Percentiles rank a stretch among this genome's conserved stretches.
Evolutionary conservation across 2,797 vertebrate species (phyloP).

Genomic region (Carapus acus): DNA sequence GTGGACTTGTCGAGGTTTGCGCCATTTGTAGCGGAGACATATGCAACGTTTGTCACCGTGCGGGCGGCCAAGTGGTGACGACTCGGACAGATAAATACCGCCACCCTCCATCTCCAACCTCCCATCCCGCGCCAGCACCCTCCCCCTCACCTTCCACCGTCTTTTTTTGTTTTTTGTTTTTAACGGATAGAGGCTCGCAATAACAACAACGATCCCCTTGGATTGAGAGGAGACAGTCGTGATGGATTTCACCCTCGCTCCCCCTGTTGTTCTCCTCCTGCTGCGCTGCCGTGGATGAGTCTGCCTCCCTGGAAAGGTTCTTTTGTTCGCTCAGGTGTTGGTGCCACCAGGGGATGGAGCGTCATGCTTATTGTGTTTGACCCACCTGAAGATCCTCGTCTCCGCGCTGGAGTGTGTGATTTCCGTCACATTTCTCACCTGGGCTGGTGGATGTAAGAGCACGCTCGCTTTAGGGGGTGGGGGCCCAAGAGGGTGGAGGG

Average conservation of each 20-base stretch:
- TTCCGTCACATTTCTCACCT: slow-evolving; percentile 22
- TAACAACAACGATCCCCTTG: slow-evolving; percentile 32
- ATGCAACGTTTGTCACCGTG: slow-evolving; percentile 14
- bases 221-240: slow-evolving; percentile 32
- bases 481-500: too few species aligned
- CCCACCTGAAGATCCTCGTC: slow-evolving; percentile 19
- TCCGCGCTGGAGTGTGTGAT: slow-evolving; percentile 15
- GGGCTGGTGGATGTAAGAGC: slow-evolving; percentile 27
- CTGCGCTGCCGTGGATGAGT: too few species aligned
- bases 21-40: slow-evolving; percentile 28
- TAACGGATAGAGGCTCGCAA: slow-evolving; percentile 51
- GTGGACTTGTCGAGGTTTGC: slow-evolving; percentile 53
- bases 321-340: too few species aligned
- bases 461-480: too few species aligned
- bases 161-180: too few species aligned
- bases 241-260: slow-evolving; percentile 4
- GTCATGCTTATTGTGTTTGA: slow-evolving; percentile 17
- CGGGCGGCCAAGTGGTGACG: slow-evolving; percentile 27
- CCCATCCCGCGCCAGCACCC: slow-evolving; percentile 10
- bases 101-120: slow-evolving; percentile 11
- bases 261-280: too few species aligned
- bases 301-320: too few species aligned
- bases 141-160: too few species aligned
- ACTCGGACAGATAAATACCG: slow-evolving; percentile 20
- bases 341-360: too few species aligned